phyloP scores from a whole-genome alignment of 1,140 invertebrate species.

The Aphis gossypii region DNA sequence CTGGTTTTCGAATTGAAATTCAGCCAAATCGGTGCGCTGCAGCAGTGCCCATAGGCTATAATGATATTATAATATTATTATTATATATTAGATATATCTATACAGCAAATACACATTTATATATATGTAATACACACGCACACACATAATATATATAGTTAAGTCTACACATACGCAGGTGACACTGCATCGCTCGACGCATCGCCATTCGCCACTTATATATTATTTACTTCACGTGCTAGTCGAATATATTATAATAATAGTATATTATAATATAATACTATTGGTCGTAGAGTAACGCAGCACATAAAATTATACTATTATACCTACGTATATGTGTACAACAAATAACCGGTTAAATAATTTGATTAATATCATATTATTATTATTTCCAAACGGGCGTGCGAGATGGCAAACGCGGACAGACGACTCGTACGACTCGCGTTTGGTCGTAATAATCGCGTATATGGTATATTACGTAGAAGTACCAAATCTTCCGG shows the following conservation, averaged over 20 bases:
- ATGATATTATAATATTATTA: background rate
- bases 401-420: background rate
- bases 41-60: background rate
- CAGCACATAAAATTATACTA: too few species aligned
- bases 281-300: background rate
- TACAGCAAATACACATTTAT: background rate
- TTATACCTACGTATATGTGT: too few species aligned
- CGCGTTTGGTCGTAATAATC: background rate
- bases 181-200: background rate
- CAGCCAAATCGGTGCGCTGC: conserved; percentile 4
- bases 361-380: background rate
- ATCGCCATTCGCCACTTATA: background rate
- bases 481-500: background rate
- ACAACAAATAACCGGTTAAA: background rate
- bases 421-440: background rate
- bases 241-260: background rate
- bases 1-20: conserved; percentile 24
- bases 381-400: background rate
- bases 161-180: background rate
- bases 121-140: background rate
- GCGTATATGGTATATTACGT: background rate
- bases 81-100: background rate
- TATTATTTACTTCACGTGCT: background rate
- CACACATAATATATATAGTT: background rate
- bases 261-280: background rate